Evolutionary conservation across 2,888 invertebrate genomes (phyloP), one percentile per base, ranked within the genome.

Genomic region (Orthosia cruda): DNA sequence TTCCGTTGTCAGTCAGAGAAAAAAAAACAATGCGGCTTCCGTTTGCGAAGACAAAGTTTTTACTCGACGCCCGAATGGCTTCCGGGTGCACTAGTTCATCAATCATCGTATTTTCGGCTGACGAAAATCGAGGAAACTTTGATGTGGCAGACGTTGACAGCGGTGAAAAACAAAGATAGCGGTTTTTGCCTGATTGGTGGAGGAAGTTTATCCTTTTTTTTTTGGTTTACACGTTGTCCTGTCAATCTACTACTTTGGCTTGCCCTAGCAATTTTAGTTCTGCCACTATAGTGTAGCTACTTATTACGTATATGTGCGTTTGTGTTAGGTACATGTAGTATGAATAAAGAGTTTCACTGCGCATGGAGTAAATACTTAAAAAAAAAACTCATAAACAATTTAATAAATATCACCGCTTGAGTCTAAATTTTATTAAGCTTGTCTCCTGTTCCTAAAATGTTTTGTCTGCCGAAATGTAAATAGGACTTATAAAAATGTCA

Each of bases 31-130:
- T 74, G n/a, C n/a, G n/a, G n/a, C n/a, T n/a, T n/a, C n/a, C n/a
- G n/a, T n/a, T n/a, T n/a, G n/a, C n/a, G n/a, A n/a, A n/a, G n/a
- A n/a, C n/a, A n/a, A 74, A 81, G 80, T 86, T 76, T 76, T 80
- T 80, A 73, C 67, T 69, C 20, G 12, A 18, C 63, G 80, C 66
- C 61, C 69, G 73, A 83, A 74, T 69, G 67, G 74, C 74, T 84
- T 86, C 87, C 78, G 83, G 83, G 78, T 87, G 81, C 85, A 83
- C 61, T 73, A 72, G 82, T 81, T 80, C 86, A 86, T 86, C 87
- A 87, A 86, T 86, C 85, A 86, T 85, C 77, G 77, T 86, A 74
- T 86, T 83, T 85, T 85, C 64, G 70, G 71, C 32, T 70, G 83
- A 85, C 85, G 72, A 59, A 74, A 83, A 77, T 66, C 62, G 74